Percentiles rank a stretch among this genome's conserved stretches.
Conservation (phyloP, 2,113 vertebrate species). For the Carollia perspicillata region DNA sequence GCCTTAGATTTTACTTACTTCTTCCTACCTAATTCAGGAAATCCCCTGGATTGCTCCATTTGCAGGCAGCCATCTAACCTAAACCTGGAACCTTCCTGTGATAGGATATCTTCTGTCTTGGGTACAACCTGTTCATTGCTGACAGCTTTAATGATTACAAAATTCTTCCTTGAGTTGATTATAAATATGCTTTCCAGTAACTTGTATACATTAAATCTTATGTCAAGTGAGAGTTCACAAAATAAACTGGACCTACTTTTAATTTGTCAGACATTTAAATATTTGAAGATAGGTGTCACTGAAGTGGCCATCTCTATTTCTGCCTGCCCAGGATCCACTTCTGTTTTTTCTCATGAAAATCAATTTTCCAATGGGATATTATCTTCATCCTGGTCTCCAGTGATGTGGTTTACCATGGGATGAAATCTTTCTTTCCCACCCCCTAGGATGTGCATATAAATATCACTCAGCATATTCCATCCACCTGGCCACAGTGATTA, state of each 20-base stretch:
- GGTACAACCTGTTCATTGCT: neutral
- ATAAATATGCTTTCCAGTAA: neutral
- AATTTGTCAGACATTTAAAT: neutral
- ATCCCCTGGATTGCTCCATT: neutral
- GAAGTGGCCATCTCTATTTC: neutral
- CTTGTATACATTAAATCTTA: neutral
- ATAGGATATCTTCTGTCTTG: neutral
- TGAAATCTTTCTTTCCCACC: neutral
- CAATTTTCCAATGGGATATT: neutral
- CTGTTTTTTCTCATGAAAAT: neutral
- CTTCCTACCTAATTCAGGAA: neutral
- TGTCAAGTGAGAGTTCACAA: neutral
- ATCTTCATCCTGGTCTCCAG: neutral
- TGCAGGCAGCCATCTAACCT: neutral
- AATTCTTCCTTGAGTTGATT: neutral
- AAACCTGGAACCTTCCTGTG: neutral
- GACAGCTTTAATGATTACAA: neutral
- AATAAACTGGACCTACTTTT: neutral
- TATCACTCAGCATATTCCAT: neutral
- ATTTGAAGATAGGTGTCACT: conserved; percentile 10
- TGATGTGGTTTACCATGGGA: neutral
- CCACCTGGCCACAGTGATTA: neutral
- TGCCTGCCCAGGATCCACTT: neutral
- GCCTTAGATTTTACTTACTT: neutral
- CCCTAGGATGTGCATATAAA: neutral